Evolutionary conservation across 2,797 vertebrate species (phyloP).

Genomic region (Neostethus bicornis): DNA sequence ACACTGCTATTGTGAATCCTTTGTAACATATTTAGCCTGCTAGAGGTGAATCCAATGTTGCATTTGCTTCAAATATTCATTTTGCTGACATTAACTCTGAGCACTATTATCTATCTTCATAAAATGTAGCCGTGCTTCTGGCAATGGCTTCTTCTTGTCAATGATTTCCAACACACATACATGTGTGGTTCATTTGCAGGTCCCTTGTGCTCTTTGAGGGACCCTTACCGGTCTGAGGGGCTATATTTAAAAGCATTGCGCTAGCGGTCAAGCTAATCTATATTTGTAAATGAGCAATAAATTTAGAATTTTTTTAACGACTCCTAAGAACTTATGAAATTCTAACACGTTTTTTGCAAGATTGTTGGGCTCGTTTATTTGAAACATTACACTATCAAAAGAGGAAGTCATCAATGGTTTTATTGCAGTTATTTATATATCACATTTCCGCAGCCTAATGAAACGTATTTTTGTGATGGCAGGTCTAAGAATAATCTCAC

Average conservation of each 20-base stretch:
- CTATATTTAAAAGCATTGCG: too few relatives aligned
- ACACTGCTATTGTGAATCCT: background rate
- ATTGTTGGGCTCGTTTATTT: too few relatives aligned
- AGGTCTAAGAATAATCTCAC: slow-evolving; percentile 28
- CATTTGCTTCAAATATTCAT: background rate
- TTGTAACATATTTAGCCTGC: background rate
- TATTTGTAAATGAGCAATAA: too few relatives aligned
- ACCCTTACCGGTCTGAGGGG: too few relatives aligned
- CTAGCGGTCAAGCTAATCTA: too few relatives aligned
- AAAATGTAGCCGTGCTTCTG: background rate
- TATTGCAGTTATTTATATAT: background rate
- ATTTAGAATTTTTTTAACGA: too few relatives aligned
- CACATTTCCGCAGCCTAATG: slow-evolving; percentile 3
- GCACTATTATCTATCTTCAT: background rate
- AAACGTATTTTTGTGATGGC: slow-evolving; percentile 30
- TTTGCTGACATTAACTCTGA: background rate
- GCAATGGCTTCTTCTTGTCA: background rate
- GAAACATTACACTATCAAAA: too few relatives aligned
- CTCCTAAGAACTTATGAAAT: too few relatives aligned
- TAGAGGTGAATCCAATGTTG: background rate
- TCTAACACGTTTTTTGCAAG: too few relatives aligned
- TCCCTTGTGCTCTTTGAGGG: too few relatives aligned
- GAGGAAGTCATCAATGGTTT: too few relatives aligned
- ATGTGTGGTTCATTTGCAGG: background rate
- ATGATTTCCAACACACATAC: background rate